Conservation (phyloP, 2,888 invertebrate genomes). For the Pegoplata infirma region DNA sequence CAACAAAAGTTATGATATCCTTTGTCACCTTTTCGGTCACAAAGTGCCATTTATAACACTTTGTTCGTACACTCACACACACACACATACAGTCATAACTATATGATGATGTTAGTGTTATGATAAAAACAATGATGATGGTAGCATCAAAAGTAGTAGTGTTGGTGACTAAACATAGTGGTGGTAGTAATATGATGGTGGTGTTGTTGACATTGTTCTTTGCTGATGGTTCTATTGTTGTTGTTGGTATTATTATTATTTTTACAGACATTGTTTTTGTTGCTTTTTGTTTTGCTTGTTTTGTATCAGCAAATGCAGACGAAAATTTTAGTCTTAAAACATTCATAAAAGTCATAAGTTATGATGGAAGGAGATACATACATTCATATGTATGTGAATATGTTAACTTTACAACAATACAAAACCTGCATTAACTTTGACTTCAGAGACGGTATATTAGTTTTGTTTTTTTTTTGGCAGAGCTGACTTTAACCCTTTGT, state of each 20-base stretch:
- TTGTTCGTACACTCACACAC: constrained; percentile 47
- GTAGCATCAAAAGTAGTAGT: background rate
- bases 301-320: background rate
- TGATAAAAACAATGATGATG: background rate
- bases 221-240: background rate
- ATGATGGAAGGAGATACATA: constrained; percentile 25
- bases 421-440: background rate
- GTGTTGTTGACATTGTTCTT: constrained; percentile 6
- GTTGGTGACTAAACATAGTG: background rate
- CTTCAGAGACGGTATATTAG: background rate
- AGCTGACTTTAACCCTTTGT: too few relatives aligned
- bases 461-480: too few relatives aligned
- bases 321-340: background rate
- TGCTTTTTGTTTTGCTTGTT: background rate
- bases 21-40: constrained; percentile 73
- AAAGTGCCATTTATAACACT: constrained; percentile 66
- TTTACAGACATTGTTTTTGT: background rate
- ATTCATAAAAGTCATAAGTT: constrained; percentile 20
- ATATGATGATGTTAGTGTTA: background rate
- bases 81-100: constrained; percentile 1
- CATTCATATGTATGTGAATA: background rate
- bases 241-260: background rate
- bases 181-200: background rate
- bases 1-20: constrained; percentile 73
- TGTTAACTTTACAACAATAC: background rate